Conservation (phyloP, 2,113 vertebrate genomes). For the Trematocara stigmaticum region DNA sequence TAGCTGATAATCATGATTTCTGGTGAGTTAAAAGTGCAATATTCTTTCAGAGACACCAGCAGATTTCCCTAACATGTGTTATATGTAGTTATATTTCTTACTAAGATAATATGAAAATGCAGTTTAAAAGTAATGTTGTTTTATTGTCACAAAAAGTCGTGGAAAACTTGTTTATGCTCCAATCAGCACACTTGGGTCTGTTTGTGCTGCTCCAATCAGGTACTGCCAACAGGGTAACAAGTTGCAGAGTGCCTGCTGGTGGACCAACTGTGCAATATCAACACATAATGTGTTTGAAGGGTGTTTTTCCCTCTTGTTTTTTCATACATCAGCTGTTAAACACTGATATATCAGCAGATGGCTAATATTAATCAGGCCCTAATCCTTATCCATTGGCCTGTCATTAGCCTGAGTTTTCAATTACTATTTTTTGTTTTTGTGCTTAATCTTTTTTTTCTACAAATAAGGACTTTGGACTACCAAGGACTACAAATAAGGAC, state of each 20-base stretch:
- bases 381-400: neutral
- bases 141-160: neutral
- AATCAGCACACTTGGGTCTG: neutral
- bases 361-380: neutral
- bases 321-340: neutral
- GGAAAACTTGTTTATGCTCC: neutral
- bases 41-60: neutral
- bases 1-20: neutral
- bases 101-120: neutral
- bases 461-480: neutral
- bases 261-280: neutral
- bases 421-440: neutral
- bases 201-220: neutral
- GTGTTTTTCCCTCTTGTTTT: neutral
- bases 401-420: neutral
- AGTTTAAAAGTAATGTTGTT: neutral
- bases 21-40: neutral
- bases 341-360: neutral
- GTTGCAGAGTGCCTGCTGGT: neutral
- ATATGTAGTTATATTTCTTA: neutral
- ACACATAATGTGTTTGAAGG: neutral
- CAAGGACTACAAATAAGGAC: neutral
- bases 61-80: neutral
- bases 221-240: neutral
- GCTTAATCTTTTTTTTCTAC: neutral